A percentile compares a stretch with the other conserved stretches of the same genome.
Conservation (phyloP, 2,113 vertebrate species). For the Antigone vipio region DNA sequence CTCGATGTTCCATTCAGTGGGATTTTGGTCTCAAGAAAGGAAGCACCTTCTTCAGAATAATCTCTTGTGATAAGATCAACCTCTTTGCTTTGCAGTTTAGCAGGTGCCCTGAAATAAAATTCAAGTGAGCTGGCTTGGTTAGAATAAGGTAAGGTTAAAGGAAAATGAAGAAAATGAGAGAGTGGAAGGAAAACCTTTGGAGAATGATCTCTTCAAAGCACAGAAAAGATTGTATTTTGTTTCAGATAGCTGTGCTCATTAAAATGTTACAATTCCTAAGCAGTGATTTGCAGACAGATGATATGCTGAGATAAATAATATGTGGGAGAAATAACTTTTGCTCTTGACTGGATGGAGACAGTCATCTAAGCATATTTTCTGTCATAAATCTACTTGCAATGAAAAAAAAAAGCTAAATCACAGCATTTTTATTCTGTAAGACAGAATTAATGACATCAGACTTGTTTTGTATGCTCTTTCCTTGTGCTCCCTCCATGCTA, state of each 20-base stretch:
- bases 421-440: neutral
- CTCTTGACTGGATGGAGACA: neutral
- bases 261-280: neutral
- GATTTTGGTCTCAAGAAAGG: neutral
- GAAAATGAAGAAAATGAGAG: neutral
- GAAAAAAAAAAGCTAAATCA: neutral
- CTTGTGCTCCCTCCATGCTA: neutral
- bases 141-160: neutral
- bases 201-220: neutral
- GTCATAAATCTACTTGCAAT: neutral
- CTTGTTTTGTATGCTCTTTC: neutral
- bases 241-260: neutral
- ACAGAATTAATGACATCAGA: neutral
- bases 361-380: neutral
- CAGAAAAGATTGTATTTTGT: neutral
- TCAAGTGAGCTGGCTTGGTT: neutral
- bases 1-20: neutral
- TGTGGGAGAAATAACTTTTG: neutral
- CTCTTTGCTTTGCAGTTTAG: neutral
- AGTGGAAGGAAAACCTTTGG: neutral
- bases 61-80: neutral
- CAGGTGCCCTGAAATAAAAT: neutral
- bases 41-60: neutral
- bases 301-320: neutral
- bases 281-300: neutral